phyloP scores from a whole-genome alignment of 2,113 vertebrate species.

The Toxostoma redivivum region DNA sequence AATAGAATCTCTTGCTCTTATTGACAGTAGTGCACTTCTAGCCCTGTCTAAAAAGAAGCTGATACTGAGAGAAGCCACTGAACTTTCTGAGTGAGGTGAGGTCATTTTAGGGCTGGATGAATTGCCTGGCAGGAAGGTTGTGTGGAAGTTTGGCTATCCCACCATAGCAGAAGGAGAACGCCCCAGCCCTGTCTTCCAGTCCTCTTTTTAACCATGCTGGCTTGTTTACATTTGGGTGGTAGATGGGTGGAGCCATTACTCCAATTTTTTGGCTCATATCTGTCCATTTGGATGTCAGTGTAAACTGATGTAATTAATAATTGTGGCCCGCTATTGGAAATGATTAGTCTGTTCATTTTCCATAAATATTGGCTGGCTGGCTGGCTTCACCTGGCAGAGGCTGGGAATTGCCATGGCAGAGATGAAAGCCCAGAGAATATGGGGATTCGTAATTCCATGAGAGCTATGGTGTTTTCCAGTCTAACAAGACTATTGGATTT shows the following conservation, averaged over 20 bases:
- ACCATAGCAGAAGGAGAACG: neutral
- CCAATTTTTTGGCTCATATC: conserved; percentile 45
- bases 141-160: neutral
- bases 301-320: conserved; percentile 59
- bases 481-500: conserved; percentile 41
- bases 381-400: conserved; percentile 57
- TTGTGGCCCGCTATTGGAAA: conserved; percentile 58
- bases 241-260: conserved; percentile 54
- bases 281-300: conserved; percentile 35
- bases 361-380: conserved; percentile 53
- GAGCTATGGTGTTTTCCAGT: conserved; percentile 56
- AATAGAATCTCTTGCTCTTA: neutral
- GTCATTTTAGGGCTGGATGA: neutral
- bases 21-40: neutral
- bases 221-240: conserved; percentile 51
- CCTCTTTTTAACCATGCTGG: conserved; percentile 2
- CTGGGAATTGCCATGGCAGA: conserved; percentile 60
- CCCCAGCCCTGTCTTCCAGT: neutral
- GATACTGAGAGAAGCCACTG: neutral
- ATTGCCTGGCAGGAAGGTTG: neutral
- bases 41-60: neutral
- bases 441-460: conserved; percentile 36
- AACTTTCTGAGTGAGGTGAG: neutral
- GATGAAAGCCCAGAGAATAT: conserved; percentile 58
- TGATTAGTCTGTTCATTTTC: conserved; percentile 36